Evolutionary conservation across 2,113 vertebrate genomes (phyloP).

Genomic region (Tringa solitaria): DNA sequence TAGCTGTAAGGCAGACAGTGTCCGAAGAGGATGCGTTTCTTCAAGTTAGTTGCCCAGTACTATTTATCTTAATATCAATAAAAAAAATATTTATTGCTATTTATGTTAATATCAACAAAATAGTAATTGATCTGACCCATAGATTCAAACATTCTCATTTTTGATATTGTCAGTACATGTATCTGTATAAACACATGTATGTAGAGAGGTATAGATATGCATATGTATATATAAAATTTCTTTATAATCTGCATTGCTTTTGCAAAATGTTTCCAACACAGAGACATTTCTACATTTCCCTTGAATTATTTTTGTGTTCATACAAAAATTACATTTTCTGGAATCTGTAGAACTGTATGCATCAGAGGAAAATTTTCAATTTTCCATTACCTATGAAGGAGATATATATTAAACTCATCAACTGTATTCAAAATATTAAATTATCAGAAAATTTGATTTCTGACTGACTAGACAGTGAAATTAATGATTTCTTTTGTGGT

Average conservation of each 20-base stretch:
- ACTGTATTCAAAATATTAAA: background rate
- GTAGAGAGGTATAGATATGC: background rate
- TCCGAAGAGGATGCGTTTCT: background rate
- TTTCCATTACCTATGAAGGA: background rate
- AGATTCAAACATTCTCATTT: background rate
- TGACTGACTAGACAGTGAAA: background rate
- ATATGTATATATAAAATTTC: background rate
- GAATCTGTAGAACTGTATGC: background rate
- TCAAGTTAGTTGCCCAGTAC: background rate
- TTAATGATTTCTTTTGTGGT: background rate
- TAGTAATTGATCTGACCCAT: background rate
- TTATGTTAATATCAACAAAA: background rate
- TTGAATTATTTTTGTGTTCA: background rate
- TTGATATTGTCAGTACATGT: background rate
- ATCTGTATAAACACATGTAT: background rate
- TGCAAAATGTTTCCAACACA: background rate
- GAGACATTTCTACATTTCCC: background rate
- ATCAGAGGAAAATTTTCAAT: background rate
- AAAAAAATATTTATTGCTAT: background rate
- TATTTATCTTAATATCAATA: background rate
- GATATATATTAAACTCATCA: background rate
- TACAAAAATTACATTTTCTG: background rate
- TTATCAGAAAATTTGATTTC: background rate
- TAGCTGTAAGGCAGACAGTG: background rate
- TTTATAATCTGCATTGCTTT: background rate